phyloP scores from a whole-genome alignment of 1,140 invertebrate species.

The Drosophila neocordata region DNA sequence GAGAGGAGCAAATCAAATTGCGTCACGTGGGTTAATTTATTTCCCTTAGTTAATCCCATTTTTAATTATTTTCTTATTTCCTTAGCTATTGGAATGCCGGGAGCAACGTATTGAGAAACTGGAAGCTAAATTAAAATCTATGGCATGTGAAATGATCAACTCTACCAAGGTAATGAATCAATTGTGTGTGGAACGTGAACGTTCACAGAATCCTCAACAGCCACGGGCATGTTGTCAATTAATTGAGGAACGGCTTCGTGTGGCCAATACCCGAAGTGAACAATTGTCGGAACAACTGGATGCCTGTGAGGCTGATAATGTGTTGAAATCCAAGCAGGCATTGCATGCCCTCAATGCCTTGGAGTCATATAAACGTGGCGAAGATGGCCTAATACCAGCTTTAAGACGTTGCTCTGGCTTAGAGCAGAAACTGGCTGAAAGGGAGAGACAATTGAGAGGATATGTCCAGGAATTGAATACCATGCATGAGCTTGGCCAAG shows the following conservation, averaged over 20 bases:
- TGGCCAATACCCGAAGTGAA: constrained; percentile 45
- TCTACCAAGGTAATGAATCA: constrained; percentile 78
- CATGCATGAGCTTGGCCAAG: constrained; percentile 70
- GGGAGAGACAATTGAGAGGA: constrained; percentile 69
- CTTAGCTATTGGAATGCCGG: constrained; percentile 62
- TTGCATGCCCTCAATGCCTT: constrained; percentile 68
- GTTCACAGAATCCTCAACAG: constrained; percentile 45
- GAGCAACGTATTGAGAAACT: constrained; percentile 72
- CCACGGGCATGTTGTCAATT: constrained; percentile 67
- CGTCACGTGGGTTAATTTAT: constrained; percentile 53
- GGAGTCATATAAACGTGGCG: constrained; percentile 71
- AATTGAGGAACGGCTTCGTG: constrained; percentile 63
- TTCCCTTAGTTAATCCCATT: background rate
- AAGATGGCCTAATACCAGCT: constrained; percentile 70
- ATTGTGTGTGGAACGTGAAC: constrained; percentile 58
- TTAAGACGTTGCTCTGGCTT: constrained; percentile 66
- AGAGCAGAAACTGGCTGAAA: constrained; percentile 68
- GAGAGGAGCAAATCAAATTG: constrained; percentile 54
- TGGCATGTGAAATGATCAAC: constrained; percentile 72
- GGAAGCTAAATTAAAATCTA: constrained; percentile 60
- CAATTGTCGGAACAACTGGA: constrained; percentile 76
- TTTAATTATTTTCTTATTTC: background rate
- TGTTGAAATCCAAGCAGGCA: constrained; percentile 77
- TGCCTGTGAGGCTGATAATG: constrained; percentile 76
- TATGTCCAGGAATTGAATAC: constrained; percentile 76